phyloP scores from a whole-genome alignment of 2,888 invertebrate species.

The Lycophotia porphyrea region DNA sequence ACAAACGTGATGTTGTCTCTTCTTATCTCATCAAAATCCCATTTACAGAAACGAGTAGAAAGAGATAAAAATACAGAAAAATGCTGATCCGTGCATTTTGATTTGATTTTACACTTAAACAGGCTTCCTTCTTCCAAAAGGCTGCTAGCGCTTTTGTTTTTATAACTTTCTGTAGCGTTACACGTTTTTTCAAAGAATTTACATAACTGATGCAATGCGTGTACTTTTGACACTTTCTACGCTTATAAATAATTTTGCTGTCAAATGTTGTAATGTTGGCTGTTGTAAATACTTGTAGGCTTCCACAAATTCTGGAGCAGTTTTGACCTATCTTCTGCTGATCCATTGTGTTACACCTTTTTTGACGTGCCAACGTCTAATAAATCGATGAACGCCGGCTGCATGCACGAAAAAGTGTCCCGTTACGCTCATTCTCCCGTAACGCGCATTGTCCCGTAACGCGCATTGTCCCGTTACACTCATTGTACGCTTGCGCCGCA shows the following conservation, averaged over 20 bases:
- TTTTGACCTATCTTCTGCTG: conserved; percentile 1
- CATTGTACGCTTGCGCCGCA: no score
- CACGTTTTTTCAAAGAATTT: background rate
- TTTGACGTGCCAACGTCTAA: no score
- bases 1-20: background rate
- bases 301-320: background rate
- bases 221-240: background rate
- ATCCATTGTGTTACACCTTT: no score
- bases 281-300: conserved; percentile 1
- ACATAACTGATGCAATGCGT: background rate
- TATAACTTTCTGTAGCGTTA: conserved; percentile 2
- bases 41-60: background rate
- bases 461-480: no score
- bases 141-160: conserved; percentile 6
- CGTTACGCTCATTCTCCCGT: no score
- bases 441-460: no score
- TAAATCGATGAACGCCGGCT: no score
- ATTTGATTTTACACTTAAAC: background rate
- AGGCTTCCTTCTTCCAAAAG: background rate
- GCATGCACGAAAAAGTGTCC: no score
- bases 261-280: background rate
- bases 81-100: background rate
- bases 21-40: background rate
- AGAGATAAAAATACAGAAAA: background rate
- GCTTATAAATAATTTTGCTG: background rate